Base-by-base conservation (phyloP, 1,140 invertebrate species). In the Pissodes strobi region DNA sequence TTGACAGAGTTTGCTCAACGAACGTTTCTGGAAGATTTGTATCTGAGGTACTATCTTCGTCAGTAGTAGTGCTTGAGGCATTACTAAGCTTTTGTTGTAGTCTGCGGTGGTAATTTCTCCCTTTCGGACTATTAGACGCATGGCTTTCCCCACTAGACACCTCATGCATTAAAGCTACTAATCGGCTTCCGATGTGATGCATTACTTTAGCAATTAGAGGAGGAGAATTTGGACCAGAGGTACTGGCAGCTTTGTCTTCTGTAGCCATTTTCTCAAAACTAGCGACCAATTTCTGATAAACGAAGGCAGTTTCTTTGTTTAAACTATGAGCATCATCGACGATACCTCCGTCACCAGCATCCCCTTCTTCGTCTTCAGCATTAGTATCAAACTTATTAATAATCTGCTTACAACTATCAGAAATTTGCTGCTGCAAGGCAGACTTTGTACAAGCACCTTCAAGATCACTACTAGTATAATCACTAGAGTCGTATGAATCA, bases 111-210 rank as follows among this genome's bases (percentile, higher is more conserved):
- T 82, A 81, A 48, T 80, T 79, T 9, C 81, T 81, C 0, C 75
- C 80, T 68, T 80, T 79, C 1, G 82, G 82, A 22, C 79, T 80
- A 68, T 80, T 71, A 68, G 81, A 76, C 49, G 79, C 75, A 63
- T 81, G 79, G 27, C 79, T 80, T 41, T 86, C 86, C 22, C 88
- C 88, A 60, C 87, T 90, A 13, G 89, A 91, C 2, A 95, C 93
- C 74, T 95, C 93, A 73, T 94, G 92, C 94, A 96, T 96, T 23
- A 95, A 79, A 0, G 92, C 91, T 1, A 94, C 91, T 23, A 96
- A 78, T n/a, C 92, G 79, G 38, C 91, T 91, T 1, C 92, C 91
- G 39, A 96, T 95, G 68, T 96, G 93, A 64, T 93, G 89, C 90
- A 95, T 93, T 0, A 95, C 92, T 81, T 94, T 93, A 9, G 91